Conservation (phyloP, 2,113 vertebrate genomes). For the Sphaerodactylus townsendi region DNA sequence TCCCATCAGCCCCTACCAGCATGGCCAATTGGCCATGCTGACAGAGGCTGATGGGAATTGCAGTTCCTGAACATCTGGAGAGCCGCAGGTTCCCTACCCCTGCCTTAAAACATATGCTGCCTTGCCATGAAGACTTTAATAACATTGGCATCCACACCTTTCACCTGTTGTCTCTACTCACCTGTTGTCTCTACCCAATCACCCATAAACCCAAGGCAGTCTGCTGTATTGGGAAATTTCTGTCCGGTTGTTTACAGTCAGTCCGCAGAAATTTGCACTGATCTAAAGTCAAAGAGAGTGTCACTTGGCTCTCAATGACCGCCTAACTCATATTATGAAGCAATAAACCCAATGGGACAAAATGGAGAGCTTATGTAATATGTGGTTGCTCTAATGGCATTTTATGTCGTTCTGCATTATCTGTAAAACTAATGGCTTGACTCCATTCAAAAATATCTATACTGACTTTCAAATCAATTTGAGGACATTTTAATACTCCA, state of each 20-base stretch:
- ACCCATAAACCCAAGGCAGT: not conserved
- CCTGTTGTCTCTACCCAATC: too few species aligned
- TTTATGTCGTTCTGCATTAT: not conserved
- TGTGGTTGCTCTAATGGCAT: not conserved
- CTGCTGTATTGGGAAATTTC: not conserved
- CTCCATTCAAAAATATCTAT: not conserved
- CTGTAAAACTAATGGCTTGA: not conserved
- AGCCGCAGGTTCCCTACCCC: too few species aligned
- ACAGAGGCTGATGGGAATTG: too few species aligned
- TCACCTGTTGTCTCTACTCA: not conserved
- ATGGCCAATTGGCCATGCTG: too few species aligned
- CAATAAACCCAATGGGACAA: not conserved
- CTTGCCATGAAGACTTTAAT: not conserved
- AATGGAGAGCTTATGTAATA: not conserved
- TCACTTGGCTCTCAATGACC: not conserved
- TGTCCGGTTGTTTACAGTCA: not conserved
- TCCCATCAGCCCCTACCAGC: too few species aligned
- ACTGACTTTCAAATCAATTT: not conserved
- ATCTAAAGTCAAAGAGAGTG: not conserved
- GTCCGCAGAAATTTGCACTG: not conserved
- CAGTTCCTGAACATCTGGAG: too few species aligned
- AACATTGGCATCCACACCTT: not conserved
- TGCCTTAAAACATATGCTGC: not conserved
- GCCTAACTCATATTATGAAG: not conserved
- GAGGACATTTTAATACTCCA: not conserved